These are phyloP conservation scores for Conistra vaccinii DNA, from an alignment of 2,888 invertebrate genomes.

Conservation along the genomic window DNA sequence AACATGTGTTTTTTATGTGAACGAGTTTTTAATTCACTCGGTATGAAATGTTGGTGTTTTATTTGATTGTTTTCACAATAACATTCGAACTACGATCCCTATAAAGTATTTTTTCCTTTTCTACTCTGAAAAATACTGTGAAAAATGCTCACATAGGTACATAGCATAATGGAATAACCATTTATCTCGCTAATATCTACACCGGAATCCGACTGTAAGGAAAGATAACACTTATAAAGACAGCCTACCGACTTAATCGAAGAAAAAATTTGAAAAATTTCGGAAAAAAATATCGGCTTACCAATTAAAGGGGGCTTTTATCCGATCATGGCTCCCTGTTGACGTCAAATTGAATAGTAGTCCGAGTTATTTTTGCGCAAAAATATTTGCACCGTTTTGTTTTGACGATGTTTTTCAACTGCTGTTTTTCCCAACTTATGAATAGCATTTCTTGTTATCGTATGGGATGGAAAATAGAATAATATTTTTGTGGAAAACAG, in stretches of 20 bases:
- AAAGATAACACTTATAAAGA: slow-evolving; percentile 35
- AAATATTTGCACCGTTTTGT: slow-evolving; percentile 54
- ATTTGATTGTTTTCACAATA: not conserved
- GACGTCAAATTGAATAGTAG: slow-evolving; percentile 58
- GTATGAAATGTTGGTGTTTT: not conserved
- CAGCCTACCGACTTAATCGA: slow-evolving; percentile 23
- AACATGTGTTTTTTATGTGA: not conserved
- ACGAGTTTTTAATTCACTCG: not conserved
- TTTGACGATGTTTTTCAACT: slow-evolving; percentile 31
- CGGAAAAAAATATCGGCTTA: slow-evolving; percentile 33
- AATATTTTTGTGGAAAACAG: slow-evolving; percentile 25
- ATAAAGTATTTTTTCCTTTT: not conserved
- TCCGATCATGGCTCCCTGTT: slow-evolving; percentile 55
- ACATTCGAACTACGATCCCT: not conserved
- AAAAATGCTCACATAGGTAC: not conserved
- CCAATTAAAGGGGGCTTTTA: slow-evolving; percentile 33
- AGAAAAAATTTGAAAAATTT: slow-evolving; percentile 30
- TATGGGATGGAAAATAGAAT: slow-evolving; percentile 5
- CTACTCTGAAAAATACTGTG: not conserved
- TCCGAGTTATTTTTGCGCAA: slow-evolving; percentile 34
- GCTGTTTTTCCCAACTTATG: slow-evolving; percentile 43
- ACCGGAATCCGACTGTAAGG: slow-evolving; percentile 25
- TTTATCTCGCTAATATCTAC: slow-evolving; percentile 27
- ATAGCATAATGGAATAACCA: slow-evolving; percentile 20
- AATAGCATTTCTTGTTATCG: slow-evolving; percentile 25